Evolutionary conservation across 2,888 invertebrate species (phyloP).

Genomic region (Adelphocoris suturalis): DNA sequence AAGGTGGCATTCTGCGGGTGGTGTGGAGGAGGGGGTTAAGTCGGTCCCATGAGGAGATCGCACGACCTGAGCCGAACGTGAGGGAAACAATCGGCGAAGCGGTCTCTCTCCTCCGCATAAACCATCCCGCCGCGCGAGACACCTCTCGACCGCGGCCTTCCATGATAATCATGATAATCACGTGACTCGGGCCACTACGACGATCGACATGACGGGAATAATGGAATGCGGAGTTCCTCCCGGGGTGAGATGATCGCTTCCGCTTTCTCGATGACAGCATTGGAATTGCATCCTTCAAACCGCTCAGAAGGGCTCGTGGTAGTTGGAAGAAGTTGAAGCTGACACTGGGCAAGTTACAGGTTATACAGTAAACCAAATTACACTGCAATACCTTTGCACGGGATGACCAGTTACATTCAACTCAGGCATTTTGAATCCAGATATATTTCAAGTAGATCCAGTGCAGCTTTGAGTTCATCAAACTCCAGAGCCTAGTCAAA

Average conservation of each 20-base stretch:
- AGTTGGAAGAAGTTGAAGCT: no score
- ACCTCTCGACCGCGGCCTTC: slow-evolving; percentile 32
- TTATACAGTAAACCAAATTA: no score
- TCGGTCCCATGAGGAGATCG: slow-evolving; percentile 58
- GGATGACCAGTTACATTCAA: no score
- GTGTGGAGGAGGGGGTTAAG: not conserved
- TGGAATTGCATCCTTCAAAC: no score
- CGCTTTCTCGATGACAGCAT: not conserved
- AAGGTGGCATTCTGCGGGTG: not conserved
- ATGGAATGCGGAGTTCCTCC: slow-evolving; percentile 34
- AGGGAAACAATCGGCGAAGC: slow-evolving; percentile 51
- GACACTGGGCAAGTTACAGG: no score
- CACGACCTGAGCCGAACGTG: slow-evolving; percentile 65
- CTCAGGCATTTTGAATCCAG: no score
- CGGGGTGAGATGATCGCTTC: not conserved
- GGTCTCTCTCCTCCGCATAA: slow-evolving; percentile 45
- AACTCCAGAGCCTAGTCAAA: no score
- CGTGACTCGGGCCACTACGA: slow-evolving; percentile 26
- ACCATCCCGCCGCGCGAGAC: slow-evolving; percentile 45
- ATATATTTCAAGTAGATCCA: no score
- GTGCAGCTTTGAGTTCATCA: no score
- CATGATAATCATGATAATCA: slow-evolving; percentile 54
- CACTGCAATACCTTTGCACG: no score
- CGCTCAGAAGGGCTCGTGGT: no score
- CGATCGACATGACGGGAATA: slow-evolving; percentile 30